Conservation (phyloP, 2,113 vertebrate species). For the Psammodynastes pulverulentus region DNA sequence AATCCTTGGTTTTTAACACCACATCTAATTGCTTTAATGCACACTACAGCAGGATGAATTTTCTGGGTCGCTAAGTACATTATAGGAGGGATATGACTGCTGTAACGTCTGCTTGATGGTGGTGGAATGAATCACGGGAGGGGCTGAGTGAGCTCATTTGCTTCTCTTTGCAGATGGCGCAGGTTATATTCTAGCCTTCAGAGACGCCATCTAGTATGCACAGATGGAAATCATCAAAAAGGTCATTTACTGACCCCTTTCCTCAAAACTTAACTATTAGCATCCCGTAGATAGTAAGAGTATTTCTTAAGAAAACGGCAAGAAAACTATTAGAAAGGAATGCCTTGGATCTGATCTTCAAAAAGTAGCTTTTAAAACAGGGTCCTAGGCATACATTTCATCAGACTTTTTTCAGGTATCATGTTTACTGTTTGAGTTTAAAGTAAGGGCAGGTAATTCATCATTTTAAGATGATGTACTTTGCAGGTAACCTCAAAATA, state of each 20-base stretch:
- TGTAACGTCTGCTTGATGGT: neutral
- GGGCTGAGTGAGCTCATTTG: neutral
- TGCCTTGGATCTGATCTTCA: neutral
- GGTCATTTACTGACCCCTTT: neutral
- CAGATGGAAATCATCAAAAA: neutral
- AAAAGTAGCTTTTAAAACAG: neutral
- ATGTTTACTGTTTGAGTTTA: neutral
- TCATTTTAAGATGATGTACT: neutral
- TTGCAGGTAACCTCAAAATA: neutral
- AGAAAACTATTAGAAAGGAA: neutral
- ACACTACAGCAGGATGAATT: neutral
- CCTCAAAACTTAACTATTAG: neutral
- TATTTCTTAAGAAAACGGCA: neutral
- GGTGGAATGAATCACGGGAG: neutral
- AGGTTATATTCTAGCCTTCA: neutral
- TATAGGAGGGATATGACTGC: neutral
- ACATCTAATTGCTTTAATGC: neutral
- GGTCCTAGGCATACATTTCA: neutral
- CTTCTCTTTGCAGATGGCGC: neutral
- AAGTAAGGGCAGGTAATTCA: neutral
- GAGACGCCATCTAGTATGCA: neutral
- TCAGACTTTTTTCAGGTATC: neutral
- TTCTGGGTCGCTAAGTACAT: neutral
- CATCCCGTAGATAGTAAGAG: neutral
- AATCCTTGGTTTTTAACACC: neutral